Evolutionary conservation across 2,797 vertebrate species (phyloP).

Genomic region (Phoxinus dragarum): DNA sequence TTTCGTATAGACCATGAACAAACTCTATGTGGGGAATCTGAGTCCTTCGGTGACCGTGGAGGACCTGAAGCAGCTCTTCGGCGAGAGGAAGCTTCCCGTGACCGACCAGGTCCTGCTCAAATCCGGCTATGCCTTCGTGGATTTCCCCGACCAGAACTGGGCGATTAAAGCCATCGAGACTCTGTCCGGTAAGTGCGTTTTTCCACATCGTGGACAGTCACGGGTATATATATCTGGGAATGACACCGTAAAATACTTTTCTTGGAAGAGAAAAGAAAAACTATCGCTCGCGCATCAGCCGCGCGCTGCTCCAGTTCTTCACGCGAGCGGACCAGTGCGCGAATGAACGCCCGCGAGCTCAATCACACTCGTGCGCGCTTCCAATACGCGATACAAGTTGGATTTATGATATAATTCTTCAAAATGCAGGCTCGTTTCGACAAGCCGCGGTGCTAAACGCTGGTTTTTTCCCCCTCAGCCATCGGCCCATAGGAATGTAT

Average conservation of each 20-base stretch:
- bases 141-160: conserved; percentile 94
- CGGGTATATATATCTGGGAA: conserved; percentile 57
- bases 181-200: conserved; percentile 87
- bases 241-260: conserved; percentile 65
- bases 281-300: conserved; percentile 57
- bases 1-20: conserved; percentile 89
- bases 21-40: conserved; percentile 96
- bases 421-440: conserved; percentile 11
- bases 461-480: conserved; percentile 69
- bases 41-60: conserved; percentile 93
- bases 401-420: conserved; percentile 22
- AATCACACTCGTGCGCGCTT: conserved; percentile 64
- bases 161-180: conserved; percentile 93
- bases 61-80: conserved; percentile 92
- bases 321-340: conserved; percentile 67
- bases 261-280: conserved; percentile 61
- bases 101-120: conserved; percentile 91
- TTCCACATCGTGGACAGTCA: conserved; percentile 57
- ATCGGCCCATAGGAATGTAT: conserved; percentile 79
- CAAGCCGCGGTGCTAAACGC: conserved; percentile 65
- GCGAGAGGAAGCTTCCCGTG: conserved; percentile 88
- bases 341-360: conserved; percentile 70
- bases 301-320: conserved; percentile 72
- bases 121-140: conserved; percentile 95
- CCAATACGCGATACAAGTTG: conserved; percentile 48